Evolutionary conservation across 1,140 invertebrate genomes (phyloP), one percentile per base, ranked within the genome.

Genomic region (Drosophila kohkoa): DNA sequence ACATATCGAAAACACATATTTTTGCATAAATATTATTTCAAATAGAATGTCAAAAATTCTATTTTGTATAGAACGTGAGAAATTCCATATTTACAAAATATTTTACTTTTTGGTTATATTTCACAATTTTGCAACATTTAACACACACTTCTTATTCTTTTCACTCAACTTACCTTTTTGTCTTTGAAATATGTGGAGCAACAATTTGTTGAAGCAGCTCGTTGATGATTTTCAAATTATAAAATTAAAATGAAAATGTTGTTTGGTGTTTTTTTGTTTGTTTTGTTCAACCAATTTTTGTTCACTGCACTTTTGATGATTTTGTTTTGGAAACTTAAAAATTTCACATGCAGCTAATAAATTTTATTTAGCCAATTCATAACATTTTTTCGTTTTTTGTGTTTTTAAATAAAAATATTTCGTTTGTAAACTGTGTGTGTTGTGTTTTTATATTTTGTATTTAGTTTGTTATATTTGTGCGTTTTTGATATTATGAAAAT

Each of bases 301-400:
- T 75, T 35, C 72, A 75, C 71, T 66, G 48, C 55, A 74, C 64
- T 73, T 64, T 58, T 25, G 28, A 74, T 58, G 6, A 13, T 52
- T 28, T 57, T 46, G 38, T 58, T 20, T 25, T 25, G 45, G 45
- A n/a, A 73, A 75, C 49, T 70, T 1, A 81, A 86, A 69, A 64
- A 38, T 58, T 57, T 57, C 66, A 70, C 66, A 70, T 70, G 72
- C 72, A 75, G 58, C 51, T 35, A 75, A 75, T 70, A 43, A 43
- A 54, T 28, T 75, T n/a, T 6, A 41, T 69, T 58, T 62, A 54
- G 75, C 74, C 77, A 85, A 85, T 81, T 81, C 58, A 67, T 76
- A 79, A 87, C 70, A 69, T 82, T 74, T 58, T 48, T 38, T 38
- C 2, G 35, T 32, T 32, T 32, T 32, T 8, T 25, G 7, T 30